A percentile compares a stretch with the other conserved stretches of the same genome.
These are phyloP conservation scores for Protosalanx chinensis DNA, from an alignment of 2,797 vertebrate genomes.

Conservation along the genomic window DNA sequence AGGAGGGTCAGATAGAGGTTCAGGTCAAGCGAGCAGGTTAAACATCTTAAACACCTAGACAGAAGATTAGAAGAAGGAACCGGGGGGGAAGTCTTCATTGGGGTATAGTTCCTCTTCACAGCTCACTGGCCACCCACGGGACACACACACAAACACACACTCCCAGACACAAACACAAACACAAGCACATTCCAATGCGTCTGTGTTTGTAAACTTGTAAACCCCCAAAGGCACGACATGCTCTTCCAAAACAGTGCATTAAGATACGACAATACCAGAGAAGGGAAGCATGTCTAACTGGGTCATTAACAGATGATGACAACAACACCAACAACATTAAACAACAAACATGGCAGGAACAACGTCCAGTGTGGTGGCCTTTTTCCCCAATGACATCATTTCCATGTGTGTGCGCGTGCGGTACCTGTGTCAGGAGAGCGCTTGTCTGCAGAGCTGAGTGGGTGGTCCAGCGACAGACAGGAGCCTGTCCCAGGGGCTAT, in stretches of 20 bases:
- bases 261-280: constrained; percentile 41
- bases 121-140: constrained; percentile 43
- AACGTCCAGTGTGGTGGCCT: background rate
- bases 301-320: constrained; percentile 26
- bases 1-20: constrained; percentile 57
- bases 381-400: background rate
- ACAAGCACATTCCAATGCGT: constrained; percentile 43
- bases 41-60: constrained; percentile 66
- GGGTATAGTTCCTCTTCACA: constrained; percentile 42
- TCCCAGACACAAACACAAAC: constrained; percentile 22
- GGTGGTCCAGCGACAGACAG: constrained; percentile 51
- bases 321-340: constrained; percentile 20
- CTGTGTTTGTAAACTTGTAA: constrained; percentile 51
- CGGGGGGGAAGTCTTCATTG: constrained; percentile 52
- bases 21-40: constrained; percentile 64
- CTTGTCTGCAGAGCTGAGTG: constrained; percentile 39
- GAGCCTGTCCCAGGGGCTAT: constrained; percentile 56
- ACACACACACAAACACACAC: constrained; percentile 35
- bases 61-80: constrained; percentile 57
- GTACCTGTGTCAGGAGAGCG: constrained; percentile 59
- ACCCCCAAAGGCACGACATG: constrained; percentile 44
- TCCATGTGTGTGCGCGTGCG: background rate
- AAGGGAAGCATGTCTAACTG: constrained; percentile 41
- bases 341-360: constrained; percentile 8
- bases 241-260: constrained; percentile 26